These are phyloP conservation scores for Spisula solida DNA, from an alignment of 2,888 invertebrate genomes.

Conservation along the genomic window DNA sequence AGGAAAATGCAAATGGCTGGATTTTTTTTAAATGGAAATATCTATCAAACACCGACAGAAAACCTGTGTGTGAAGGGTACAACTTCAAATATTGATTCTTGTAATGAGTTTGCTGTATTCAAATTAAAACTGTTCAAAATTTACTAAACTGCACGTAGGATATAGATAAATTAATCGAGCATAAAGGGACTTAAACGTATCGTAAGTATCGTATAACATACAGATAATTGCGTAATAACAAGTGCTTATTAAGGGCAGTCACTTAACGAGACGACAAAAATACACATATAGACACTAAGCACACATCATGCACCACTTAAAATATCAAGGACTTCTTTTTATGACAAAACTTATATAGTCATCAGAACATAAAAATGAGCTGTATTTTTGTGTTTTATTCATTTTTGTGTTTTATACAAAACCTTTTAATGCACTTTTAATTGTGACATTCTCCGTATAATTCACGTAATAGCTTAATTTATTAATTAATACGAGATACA, in stretches of 20 bases:
- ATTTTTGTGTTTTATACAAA: background rate
- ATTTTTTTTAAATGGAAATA: too few species aligned
- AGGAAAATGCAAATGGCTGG: too few species aligned
- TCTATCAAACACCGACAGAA: too few species aligned
- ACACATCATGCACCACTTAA: background rate
- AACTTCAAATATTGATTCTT: background rate
- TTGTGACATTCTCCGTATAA: too few species aligned
- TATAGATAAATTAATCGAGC: background rate
- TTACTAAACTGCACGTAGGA: background rate
- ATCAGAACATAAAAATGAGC: background rate
- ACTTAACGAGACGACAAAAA: background rate
- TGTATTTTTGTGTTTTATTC: background rate
- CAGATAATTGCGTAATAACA: constrained; percentile 17
- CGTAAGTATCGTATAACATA: background rate
- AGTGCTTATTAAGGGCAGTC: background rate
- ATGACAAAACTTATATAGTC: background rate
- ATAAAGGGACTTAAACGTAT: background rate
- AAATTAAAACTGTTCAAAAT: background rate
- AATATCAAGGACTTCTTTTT: background rate
- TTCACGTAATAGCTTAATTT: too few species aligned
- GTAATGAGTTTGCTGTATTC: background rate
- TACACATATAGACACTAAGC: constrained; percentile 11
- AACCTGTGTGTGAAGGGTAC: background rate
- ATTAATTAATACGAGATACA: too few species aligned
- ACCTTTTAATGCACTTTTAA: too few species aligned